Percentiles rank a stretch among this genome's conserved stretches.
Conservation (phyloP, 2,888 invertebrate genomes). For the Agrochola macilenta region DNA sequence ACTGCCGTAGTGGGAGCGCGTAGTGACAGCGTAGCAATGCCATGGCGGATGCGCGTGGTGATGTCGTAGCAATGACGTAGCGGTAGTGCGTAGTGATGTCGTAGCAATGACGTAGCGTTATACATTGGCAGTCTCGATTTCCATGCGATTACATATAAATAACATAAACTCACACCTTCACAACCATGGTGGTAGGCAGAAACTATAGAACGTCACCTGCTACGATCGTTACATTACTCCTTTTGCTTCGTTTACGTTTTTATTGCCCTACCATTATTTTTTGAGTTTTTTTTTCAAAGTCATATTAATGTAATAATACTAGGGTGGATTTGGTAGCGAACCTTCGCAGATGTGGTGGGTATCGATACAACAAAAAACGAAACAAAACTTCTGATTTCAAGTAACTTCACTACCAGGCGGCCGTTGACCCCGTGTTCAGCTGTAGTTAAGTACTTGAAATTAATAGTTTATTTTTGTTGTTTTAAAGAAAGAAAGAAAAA, state of each 20-base stretch:
- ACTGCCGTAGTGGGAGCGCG: not conserved
- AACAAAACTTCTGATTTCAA: not conserved
- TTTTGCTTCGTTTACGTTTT: no score
- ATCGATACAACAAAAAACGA: no score
- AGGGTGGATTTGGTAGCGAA: no score
- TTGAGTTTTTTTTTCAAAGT: not conserved
- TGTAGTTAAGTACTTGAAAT: not conserved
- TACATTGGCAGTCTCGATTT: not conserved
- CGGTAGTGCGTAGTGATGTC: not conserved
- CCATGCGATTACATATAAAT: not conserved
- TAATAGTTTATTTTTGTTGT: not conserved
- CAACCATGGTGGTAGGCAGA: no score
- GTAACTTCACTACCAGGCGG: not conserved
- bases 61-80: not conserved
- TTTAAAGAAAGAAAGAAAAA: no score
- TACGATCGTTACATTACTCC: no score
- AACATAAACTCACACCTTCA: no score
- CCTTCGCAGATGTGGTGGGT: no score
- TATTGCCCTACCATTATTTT: not conserved
- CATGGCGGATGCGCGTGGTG: not conserved
- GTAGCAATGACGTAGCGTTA: not conserved
- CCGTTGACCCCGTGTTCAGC: not conserved
- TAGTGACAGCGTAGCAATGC: not conserved
- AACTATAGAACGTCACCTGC: no score
- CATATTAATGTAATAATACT: not conserved